phyloP scores from a whole-genome alignment of 2,113 vertebrate species.

The Erinaceus europaeus region DNA sequence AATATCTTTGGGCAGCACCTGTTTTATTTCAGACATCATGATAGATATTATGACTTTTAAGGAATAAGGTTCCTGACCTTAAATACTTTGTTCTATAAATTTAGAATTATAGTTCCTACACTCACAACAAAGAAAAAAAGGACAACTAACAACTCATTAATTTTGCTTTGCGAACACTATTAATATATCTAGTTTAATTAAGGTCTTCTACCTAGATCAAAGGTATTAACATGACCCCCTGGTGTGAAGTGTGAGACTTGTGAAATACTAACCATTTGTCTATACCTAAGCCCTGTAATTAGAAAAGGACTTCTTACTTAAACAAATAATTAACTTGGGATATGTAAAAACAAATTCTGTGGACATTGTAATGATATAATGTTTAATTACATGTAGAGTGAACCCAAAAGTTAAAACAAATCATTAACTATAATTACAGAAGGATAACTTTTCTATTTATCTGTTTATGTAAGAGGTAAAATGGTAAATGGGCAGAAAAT shows the following conservation, averaged over 20 bases:
- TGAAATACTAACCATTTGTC: neutral
- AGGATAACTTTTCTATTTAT: neutral
- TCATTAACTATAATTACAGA: neutral
- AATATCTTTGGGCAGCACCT: neutral
- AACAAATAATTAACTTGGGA: slow-evolving; percentile 10
- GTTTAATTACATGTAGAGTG: neutral
- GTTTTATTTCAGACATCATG: neutral
- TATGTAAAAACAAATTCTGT: neutral
- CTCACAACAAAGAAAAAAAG: neutral
- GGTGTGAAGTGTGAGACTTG: neutral
- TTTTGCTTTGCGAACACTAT: neutral
- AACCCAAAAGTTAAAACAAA: neutral
- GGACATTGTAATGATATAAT: neutral
- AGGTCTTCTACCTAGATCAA: neutral
- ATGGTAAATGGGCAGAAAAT: neutral
- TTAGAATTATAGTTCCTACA: neutral
- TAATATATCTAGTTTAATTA: slow-evolving; percentile 21
- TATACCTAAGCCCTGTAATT: neutral
- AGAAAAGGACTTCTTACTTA: neutral
- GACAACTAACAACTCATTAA: neutral
- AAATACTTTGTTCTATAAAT: slow-evolving; percentile 17
- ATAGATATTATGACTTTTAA: neutral
- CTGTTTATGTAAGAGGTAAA: neutral
- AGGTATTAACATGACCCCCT: neutral
- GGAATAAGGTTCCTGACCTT: neutral